Percentiles rank a stretch among this genome's conserved stretches.
These are phyloP conservation scores for Pachyramphus minor DNA, from an alignment of 2,113 vertebrate species.

Conservation along the genomic window DNA sequence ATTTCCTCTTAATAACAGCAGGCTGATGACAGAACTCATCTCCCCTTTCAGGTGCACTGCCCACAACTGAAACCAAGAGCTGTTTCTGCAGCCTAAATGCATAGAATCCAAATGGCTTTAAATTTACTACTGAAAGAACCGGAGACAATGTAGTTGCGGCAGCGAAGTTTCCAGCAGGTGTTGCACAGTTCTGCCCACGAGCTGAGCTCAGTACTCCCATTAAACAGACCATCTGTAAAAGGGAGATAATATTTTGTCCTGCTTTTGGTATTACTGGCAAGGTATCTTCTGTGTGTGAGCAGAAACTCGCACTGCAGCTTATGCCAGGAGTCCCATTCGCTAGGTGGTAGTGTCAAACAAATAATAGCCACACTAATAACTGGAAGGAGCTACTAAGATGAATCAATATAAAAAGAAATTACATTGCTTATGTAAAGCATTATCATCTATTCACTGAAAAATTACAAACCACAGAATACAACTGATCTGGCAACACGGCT, in stretches of 20 bases:
- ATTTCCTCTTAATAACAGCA: background rate
- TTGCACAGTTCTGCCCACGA: background rate
- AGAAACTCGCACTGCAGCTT: background rate
- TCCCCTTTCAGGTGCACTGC: background rate
- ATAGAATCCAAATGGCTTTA: background rate
- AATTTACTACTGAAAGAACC: background rate
- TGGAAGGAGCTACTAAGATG: background rate
- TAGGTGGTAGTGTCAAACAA: slow-evolving; percentile 30
- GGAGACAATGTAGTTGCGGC: background rate
- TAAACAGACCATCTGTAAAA: background rate
- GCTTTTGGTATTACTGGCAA: background rate
- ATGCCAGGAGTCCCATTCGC: background rate
- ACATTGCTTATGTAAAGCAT: slow-evolving; percentile 45
- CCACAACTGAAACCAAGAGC: background rate
- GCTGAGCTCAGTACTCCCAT: accelerated
- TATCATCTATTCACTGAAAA: slow-evolving; percentile 63
- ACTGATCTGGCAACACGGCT: slow-evolving; percentile 43
- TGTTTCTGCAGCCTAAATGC: background rate
- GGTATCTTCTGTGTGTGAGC: accelerated
- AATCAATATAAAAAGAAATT: slow-evolving; percentile 54
- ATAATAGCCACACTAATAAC: background rate
- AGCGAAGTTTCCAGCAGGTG: background rate
- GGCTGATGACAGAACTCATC: background rate
- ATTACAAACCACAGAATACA: slow-evolving; percentile 54
- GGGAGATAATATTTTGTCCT: background rate